Conservation (phyloP, 2,113 vertebrate species). For the Periophthalmus modestus region DNA sequence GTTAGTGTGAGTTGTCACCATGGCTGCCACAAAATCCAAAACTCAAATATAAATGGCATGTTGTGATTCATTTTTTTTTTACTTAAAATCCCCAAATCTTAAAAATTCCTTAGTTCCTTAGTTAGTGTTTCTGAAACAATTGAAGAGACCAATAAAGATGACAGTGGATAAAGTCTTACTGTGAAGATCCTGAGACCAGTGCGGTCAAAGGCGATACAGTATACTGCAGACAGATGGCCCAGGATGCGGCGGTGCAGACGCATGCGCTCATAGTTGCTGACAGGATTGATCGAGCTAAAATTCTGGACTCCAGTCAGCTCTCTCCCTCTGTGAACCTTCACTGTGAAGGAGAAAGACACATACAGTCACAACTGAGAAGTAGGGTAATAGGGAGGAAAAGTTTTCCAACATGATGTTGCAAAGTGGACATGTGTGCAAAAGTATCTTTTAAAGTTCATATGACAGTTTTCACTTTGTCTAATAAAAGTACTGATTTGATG, state of each 20-base stretch:
- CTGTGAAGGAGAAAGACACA: conserved; percentile 68
- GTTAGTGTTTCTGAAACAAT: not conserved
- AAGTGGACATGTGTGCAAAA: not conserved
- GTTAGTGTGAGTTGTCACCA: not conserved
- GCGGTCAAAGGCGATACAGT: conserved; percentile 97
- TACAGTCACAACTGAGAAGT: conserved; percentile 11
- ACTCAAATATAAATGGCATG: not conserved
- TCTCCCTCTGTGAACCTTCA: conserved; percentile 86
- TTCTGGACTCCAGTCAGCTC: conserved; percentile 88
- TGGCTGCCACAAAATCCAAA: not conserved
- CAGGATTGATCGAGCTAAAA: conserved; percentile 88
- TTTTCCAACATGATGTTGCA: not conserved
- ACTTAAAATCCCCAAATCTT: not conserved
- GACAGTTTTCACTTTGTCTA: no score
- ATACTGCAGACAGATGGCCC: conserved; percentile 97
- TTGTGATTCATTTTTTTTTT: not conserved
- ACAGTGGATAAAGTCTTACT: conserved; percentile 77
- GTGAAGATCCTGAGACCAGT: conserved; percentile 97
- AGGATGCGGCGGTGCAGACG: conserved; percentile 95
- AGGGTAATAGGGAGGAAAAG: not conserved
- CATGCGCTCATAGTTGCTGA: conserved; percentile 91
- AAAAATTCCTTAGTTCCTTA: not conserved
- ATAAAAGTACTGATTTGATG: no score
- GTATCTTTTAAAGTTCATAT: not conserved
- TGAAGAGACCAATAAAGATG: not conserved